These are phyloP conservation scores for Drosophila bipectinata DNA, from an alignment of 1,140 invertebrate genomes.

Conservation along the genomic window DNA sequence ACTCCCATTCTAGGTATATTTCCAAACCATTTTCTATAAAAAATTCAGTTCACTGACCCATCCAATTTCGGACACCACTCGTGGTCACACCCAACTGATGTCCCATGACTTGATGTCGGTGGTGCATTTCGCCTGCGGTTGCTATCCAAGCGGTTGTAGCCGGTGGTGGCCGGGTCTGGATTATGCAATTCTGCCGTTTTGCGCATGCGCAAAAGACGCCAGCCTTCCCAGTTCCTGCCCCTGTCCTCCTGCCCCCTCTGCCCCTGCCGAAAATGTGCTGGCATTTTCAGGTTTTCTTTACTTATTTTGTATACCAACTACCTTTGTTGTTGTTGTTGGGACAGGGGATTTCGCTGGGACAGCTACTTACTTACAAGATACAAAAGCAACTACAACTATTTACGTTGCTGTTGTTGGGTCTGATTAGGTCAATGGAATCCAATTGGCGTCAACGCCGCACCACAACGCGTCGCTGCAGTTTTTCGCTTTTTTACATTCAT, in stretches of 20 bases:
- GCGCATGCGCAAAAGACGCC: constrained; percentile 40
- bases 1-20: neutral
- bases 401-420: constrained; percentile 36
- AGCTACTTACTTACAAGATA: constrained; percentile 42
- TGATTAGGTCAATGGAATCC: constrained; percentile 80
- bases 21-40: neutral
- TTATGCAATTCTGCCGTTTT: constrained; percentile 53
- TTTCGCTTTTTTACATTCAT: constrained; percentile 35
- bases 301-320: constrained; percentile 38
- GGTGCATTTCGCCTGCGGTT: constrained; percentile 33
- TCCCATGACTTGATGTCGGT: constrained; percentile 23
- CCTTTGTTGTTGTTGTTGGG: neutral
- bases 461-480: constrained; percentile 47
- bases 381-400: constrained; percentile 17
- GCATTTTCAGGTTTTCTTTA: constrained; percentile 55
- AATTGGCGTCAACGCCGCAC: constrained; percentile 54
- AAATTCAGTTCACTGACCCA: constrained; percentile 34
- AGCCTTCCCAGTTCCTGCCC: constrained; percentile 19
- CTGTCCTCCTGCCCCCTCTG: neutral
- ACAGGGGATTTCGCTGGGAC: constrained; percentile 13
- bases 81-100: constrained; percentile 34
- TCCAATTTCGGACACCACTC: neutral
- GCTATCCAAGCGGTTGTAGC: constrained; percentile 12
- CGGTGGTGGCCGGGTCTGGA: constrained; percentile 7
- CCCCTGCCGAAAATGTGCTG: constrained; percentile 37